phyloP scores from a whole-genome alignment of 2,888 invertebrate species.

The Druceiella hillmani region DNA sequence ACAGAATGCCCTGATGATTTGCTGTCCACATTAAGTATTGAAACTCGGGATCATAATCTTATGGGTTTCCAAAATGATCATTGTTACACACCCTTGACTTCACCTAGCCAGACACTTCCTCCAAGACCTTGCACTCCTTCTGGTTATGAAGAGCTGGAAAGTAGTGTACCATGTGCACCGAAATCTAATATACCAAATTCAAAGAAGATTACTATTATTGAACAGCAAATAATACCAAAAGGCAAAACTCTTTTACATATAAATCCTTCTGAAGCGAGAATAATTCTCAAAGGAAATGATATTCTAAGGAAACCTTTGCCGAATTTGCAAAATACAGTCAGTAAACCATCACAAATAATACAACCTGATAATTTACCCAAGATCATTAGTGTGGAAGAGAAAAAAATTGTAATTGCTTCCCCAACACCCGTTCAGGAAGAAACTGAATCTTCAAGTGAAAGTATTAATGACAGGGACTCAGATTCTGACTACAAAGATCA shows the following conservation, averaged over 20 bases:
- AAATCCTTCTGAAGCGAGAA: constrained; percentile 34
- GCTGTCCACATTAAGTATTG: constrained; percentile 46
- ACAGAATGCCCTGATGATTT: too few relatives aligned
- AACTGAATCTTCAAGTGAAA: constrained; percentile 51
- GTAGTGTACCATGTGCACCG: background rate
- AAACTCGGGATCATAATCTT: constrained; percentile 49
- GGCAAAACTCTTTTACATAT: constrained; percentile 41
- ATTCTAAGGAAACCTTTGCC: constrained; percentile 37
- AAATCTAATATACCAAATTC: constrained; percentile 31
- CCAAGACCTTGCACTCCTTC: constrained; percentile 34
- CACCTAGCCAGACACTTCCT: constrained; percentile 51
- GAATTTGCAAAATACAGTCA: constrained; percentile 19
- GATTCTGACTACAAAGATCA: constrained; percentile 56
- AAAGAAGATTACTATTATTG: constrained; percentile 48
- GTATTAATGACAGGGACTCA: constrained; percentile 55
- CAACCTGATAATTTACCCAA: background rate
- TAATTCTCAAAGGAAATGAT: constrained; percentile 42
- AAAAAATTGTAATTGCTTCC: background rate
- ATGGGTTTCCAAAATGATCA: constrained; percentile 72
- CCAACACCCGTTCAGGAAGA: constrained; percentile 35
- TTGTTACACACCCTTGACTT: constrained; percentile 69
- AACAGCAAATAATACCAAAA: constrained; percentile 48
- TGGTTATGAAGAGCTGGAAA: constrained; percentile 36
- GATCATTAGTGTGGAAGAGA: background rate
- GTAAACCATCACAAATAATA: background rate